These are phyloP conservation scores for Zophobas morio DNA, from an alignment of 1,140 invertebrate species.

Conservation along the genomic window DNA sequence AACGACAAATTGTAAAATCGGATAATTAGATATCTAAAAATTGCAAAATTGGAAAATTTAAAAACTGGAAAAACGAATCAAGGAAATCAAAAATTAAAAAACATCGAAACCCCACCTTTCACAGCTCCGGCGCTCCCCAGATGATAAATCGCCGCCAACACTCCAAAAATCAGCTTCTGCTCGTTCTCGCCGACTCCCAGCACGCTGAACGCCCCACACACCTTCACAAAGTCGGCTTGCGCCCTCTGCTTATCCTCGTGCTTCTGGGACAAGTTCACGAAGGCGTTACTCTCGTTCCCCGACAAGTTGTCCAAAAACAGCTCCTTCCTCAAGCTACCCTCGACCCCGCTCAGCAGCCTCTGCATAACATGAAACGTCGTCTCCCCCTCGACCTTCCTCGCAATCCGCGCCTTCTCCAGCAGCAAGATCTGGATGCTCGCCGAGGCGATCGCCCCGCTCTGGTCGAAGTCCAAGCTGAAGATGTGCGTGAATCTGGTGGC, in stretches of 20 bases:
- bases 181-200: slow-evolving; percentile 84
- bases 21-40: too few species aligned
- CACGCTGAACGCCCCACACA: slow-evolving; percentile 81
- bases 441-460: slow-evolving; percentile 89
- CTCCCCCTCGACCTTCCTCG: slow-evolving; percentile 79
- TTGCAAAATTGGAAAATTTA: too few species aligned
- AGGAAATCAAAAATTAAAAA: slow-evolving; percentile 1
- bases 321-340: slow-evolving; percentile 82
- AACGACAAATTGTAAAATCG: too few species aligned
- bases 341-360: slow-evolving; percentile 86
- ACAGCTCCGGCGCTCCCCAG: slow-evolving; percentile 87
- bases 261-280: slow-evolving; percentile 84
- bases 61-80: too few species aligned
- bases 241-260: slow-evolving; percentile 86
- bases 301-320: slow-evolving; percentile 84
- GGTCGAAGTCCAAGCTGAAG: slow-evolving; percentile 93
- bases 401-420: slow-evolving; percentile 83
- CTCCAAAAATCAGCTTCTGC: slow-evolving; percentile 86
- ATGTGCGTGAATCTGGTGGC: slow-evolving; percentile 92
- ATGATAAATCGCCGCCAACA: slow-evolving; percentile 93
- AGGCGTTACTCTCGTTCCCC: slow-evolving; percentile 82
- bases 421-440: slow-evolving; percentile 87
- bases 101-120: slow-evolving; percentile 70
- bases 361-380: slow-evolving; percentile 88
- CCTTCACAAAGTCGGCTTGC: slow-evolving; percentile 82